These are phyloP conservation scores for Rhea americana DNA, from an alignment of 2,113 vertebrate species.

Conservation along the genomic window DNA sequence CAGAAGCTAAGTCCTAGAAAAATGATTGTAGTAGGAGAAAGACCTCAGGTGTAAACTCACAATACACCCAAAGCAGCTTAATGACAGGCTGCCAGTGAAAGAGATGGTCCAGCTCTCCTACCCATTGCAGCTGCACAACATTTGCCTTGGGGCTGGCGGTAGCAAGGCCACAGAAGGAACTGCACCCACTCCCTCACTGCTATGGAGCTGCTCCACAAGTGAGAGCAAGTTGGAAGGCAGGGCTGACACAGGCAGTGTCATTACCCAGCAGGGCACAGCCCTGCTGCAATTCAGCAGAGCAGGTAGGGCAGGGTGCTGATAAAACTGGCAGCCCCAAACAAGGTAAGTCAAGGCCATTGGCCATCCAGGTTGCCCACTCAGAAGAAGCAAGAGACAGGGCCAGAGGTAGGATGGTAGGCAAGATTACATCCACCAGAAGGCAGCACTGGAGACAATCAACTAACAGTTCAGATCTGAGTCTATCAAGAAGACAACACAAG, in stretches of 20 bases:
- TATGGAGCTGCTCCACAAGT: background rate
- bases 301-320: background rate
- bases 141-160: background rate
- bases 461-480: background rate
- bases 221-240: background rate
- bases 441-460: background rate
- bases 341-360: background rate
- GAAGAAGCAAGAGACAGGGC: background rate
- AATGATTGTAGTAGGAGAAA: background rate
- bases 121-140: background rate
- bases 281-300: background rate
- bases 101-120: background rate
- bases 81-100: background rate
- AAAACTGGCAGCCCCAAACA: background rate
- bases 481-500: background rate
- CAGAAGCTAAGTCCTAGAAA: background rate
- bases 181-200: background rate
- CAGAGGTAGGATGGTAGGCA: background rate
- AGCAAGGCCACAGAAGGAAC: fast-evolving
- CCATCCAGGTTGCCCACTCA: background rate
- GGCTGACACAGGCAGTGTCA: fast-evolving
- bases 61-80: background rate
- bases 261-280: background rate
- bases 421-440: background rate
- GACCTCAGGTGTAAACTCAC: background rate